These are phyloP conservation scores for Thalassoma bifasciatum DNA, from an alignment of 2,113 vertebrate species.

Conservation along the genomic window DNA sequence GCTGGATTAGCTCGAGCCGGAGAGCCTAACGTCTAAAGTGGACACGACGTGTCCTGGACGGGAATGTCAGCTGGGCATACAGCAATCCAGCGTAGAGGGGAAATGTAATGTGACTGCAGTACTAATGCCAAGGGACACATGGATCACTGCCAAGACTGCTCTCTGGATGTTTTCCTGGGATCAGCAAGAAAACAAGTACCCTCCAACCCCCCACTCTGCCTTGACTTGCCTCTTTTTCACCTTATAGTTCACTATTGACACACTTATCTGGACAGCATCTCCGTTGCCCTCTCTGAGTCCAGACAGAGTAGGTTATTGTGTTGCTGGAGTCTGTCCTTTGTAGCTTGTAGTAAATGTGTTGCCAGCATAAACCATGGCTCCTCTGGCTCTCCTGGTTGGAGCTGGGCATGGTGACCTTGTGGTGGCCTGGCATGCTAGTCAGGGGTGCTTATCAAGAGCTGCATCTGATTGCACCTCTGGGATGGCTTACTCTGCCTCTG, in stretches of 20 bases:
- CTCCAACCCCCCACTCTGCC: constrained; percentile 6
- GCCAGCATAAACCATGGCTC: constrained; percentile 11
- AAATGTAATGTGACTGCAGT: constrained; percentile 78
- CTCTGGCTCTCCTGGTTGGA: constrained; percentile 27
- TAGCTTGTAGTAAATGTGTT: constrained; percentile 59
- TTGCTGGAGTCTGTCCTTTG: constrained; percentile 64
- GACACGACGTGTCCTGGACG: constrained; percentile 73
- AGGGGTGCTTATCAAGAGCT: constrained; percentile 67
- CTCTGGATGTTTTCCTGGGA: constrained; percentile 66
- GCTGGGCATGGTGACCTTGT: constrained; percentile 63
- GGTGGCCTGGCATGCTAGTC: constrained; percentile 55
- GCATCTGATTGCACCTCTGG: constrained; percentile 59
- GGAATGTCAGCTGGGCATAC: constrained; percentile 68
- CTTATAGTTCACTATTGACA: constrained; percentile 54
- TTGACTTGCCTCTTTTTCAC: constrained; percentile 44
- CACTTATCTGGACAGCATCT: constrained; percentile 65
- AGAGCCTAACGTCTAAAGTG: constrained; percentile 71
- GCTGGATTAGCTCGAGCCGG: constrained; percentile 63
- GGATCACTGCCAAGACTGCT: constrained; percentile 65
- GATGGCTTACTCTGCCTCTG: constrained; percentile 52
- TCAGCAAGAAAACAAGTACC: constrained; percentile 50
- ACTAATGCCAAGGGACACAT: constrained; percentile 74
- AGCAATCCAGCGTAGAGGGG: constrained; percentile 62
- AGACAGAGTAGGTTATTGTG: constrained; percentile 58
- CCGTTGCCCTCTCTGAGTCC: constrained; percentile 34